Evolutionary conservation across 2,888 invertebrate species (phyloP).

Genomic region (Trissonchulus sp.): DNA sequence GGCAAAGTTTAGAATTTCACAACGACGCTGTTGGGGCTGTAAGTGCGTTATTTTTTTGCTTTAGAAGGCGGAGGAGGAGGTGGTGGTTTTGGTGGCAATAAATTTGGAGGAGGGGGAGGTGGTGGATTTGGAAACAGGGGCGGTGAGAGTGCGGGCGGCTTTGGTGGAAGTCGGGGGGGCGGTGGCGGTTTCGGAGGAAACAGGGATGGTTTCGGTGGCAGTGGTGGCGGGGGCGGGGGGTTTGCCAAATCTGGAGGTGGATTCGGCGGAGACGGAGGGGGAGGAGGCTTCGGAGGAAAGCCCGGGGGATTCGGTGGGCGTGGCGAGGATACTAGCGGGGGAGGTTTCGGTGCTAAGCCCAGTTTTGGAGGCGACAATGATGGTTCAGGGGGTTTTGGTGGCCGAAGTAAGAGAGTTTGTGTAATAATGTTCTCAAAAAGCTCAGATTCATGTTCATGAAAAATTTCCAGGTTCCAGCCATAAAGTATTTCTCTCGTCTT

Average conservation of each 20-base stretch:
- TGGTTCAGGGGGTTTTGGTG: no score
- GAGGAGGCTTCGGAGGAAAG: not conserved
- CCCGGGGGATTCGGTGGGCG: not conserved
- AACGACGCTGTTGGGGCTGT: no score
- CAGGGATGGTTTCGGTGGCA: not conserved
- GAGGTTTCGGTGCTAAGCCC: slow-evolving; percentile 30
- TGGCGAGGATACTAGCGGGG: not conserved
- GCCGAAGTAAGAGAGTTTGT: no score
- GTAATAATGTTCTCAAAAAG: no score
- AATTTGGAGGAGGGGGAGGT: not conserved
- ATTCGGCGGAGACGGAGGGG: not conserved
- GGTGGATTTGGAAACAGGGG: no score
- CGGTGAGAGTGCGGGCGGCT: not conserved
- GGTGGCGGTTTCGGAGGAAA: not conserved
- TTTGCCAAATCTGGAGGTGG: not conserved
- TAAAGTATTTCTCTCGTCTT: no score
- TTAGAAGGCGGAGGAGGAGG: no score
- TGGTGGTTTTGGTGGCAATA: not conserved
- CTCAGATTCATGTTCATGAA: no score
- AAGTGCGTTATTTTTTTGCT: no score
- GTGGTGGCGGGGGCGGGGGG: not conserved
- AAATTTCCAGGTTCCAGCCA: no score
- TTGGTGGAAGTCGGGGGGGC: not conserved
- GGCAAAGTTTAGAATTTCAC: no score
- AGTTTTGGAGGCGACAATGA: slow-evolving; percentile 14